phyloP scores from a whole-genome alignment of 2,797 vertebrate genomes.

The Oreochromis grahami region DNA sequence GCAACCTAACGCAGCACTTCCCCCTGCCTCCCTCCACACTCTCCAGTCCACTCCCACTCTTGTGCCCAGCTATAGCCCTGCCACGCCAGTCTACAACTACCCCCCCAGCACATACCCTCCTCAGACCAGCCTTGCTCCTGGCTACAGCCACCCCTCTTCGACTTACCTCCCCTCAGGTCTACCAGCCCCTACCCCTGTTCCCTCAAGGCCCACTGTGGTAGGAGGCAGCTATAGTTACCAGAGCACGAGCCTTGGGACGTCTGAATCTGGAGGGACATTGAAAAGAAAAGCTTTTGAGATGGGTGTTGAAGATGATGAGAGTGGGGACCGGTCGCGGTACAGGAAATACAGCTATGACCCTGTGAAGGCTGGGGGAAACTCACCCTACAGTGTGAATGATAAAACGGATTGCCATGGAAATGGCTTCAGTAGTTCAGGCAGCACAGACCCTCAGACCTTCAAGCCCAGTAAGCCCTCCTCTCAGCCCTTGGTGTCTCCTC shows the following conservation, averaged over 20 bases:
- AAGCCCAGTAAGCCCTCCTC: slow-evolving; percentile 74
- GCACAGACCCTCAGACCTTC: slow-evolving; percentile 71
- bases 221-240: slow-evolving; percentile 85
- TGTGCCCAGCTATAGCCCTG: slow-evolving; percentile 85
- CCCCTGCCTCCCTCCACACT: slow-evolving; percentile 83
- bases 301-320: slow-evolving; percentile 78
- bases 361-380: slow-evolving; percentile 77
- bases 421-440: slow-evolving; percentile 71
- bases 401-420: slow-evolving; percentile 86
- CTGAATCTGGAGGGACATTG: slow-evolving; percentile 75
- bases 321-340: slow-evolving; percentile 78
- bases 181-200: slow-evolving; percentile 82
- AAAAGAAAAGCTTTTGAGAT: slow-evolving; percentile 94
- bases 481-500: slow-evolving; percentile 80
- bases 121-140: slow-evolving; percentile 78
- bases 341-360: slow-evolving; percentile 89
- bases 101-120: slow-evolving; percentile 80
- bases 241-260: slow-evolving; percentile 67
- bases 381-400: slow-evolving; percentile 80
- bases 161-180: slow-evolving; percentile 87
- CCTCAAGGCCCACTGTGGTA: slow-evolving; percentile 79
- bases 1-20: slow-evolving; percentile 81
- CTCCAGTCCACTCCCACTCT: slow-evolving; percentile 82
- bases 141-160: slow-evolving; percentile 82
- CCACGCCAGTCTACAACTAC: slow-evolving; percentile 89